A percentile compares a stretch with the other conserved stretches of the same genome.
Evolutionary conservation across 2,797 vertebrate species (phyloP).

Genomic region (Typhlichthys eigenmanni): DNA sequence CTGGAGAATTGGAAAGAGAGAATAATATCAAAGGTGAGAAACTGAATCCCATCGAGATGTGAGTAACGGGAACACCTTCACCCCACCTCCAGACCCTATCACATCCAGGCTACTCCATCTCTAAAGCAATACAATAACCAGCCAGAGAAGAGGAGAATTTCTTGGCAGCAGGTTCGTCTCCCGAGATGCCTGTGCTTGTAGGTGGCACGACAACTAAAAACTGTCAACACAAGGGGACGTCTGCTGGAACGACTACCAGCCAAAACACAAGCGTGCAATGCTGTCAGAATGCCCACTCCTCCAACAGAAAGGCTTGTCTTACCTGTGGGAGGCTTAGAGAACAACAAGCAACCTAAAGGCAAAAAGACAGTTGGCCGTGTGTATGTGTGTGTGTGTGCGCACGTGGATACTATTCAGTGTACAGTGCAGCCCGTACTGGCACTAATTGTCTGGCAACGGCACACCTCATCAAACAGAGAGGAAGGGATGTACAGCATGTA

Average conservation of each 20-base stretch:
- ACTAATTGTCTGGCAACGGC: conserved; percentile 25
- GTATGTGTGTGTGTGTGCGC: neutral
- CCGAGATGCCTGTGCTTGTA: conserved; percentile 26
- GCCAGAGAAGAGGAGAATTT: conserved; percentile 6
- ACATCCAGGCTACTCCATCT: neutral
- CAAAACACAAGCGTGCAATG: neutral
- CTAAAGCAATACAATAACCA: conserved; percentile 23
- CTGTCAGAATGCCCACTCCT: neutral
- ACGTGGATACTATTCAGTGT: conserved; percentile 5
- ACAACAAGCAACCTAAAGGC: neutral
- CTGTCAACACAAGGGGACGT: too few relatives aligned
- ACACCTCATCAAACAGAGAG: conserved; percentile 14
- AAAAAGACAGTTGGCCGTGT: neutral
- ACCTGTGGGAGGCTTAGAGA: conserved; percentile 17
- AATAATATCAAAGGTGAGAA: neutral
- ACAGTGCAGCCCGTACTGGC: neutral
- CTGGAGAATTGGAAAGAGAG: neutral
- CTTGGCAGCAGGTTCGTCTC: conserved; percentile 23
- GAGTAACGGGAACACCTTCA: conserved; percentile 11
- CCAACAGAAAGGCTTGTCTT: neutral
- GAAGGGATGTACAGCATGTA: conserved; percentile 20
- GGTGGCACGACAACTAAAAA: conserved; percentile 1
- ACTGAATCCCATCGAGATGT: conserved; percentile 27
- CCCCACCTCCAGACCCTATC: conserved; percentile 14
- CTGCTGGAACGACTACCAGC: neutral